Evolutionary conservation across 2,888 invertebrate genomes (phyloP).

Genomic region (Diogma glabrata): DNA sequence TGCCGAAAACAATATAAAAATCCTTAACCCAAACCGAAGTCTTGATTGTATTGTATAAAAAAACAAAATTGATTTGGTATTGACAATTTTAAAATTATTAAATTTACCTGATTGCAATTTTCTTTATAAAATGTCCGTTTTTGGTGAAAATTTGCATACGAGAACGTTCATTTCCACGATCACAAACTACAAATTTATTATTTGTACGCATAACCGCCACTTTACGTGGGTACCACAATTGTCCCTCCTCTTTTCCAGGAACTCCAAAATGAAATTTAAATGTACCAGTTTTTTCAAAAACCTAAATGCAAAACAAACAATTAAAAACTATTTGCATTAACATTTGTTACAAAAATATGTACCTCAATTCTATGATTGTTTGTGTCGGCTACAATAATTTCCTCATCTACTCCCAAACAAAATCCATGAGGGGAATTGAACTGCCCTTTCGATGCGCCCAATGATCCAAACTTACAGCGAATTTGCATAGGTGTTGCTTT

Average conservation of each 20-base stretch:
- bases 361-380: slow-evolving; percentile 93
- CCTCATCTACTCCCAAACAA: slow-evolving; percentile 88
- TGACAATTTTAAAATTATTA: background rate
- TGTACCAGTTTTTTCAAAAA: slow-evolving; percentile 88
- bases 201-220: slow-evolving; percentile 82
- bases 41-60: too few relatives aligned
- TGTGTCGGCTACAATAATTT: slow-evolving; percentile 92
- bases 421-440: slow-evolving; percentile 97
- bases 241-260: slow-evolving; percentile 91
- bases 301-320: slow-evolving; percentile 38
- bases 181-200: slow-evolving; percentile 92
- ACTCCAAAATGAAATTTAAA: slow-evolving; percentile 92
- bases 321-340: slow-evolving; percentile 9
- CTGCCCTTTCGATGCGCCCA: slow-evolving; percentile 86
- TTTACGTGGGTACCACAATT: slow-evolving; percentile 94
- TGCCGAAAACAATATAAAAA: too few relatives aligned
- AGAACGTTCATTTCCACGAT: slow-evolving; percentile 90
- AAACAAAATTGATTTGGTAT: background rate
- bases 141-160: slow-evolving; percentile 97
- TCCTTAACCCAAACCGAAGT: too few relatives aligned
- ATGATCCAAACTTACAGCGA: slow-evolving; percentile 84
- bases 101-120: slow-evolving; percentile 62
- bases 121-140: slow-evolving; percentile 89
- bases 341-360: background rate
- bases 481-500: slow-evolving; percentile 80